These are phyloP conservation scores for Synanthedon vespiformis DNA, from an alignment of 2,888 invertebrate species.

Conservation along the genomic window DNA sequence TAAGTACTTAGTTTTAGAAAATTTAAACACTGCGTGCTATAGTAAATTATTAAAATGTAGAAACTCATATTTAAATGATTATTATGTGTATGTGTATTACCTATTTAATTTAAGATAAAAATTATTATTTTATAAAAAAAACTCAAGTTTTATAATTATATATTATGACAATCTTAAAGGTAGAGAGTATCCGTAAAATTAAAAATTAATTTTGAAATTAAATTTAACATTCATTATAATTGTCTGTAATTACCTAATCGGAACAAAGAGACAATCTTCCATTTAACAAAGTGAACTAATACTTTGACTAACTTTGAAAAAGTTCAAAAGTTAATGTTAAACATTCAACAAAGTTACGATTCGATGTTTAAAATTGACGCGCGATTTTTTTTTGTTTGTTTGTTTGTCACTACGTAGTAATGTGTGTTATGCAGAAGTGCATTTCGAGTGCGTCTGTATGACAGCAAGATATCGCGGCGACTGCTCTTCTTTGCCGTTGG, in stretches of 20 bases:
- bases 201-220: too few relatives aligned
- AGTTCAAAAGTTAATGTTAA: conserved; percentile 8
- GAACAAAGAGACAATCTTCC: conserved; percentile 26
- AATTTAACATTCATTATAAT: too few relatives aligned
- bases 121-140: too few relatives aligned
- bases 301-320: conserved; percentile 12
- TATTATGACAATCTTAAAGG: too few relatives aligned
- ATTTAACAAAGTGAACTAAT: conserved; percentile 8
- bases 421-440: conserved; percentile 24
- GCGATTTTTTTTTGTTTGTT: conserved; percentile 6
- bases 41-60: too few relatives aligned
- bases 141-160: too few relatives aligned
- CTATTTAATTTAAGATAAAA: too few relatives aligned
- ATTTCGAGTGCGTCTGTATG: conserved; percentile 48
- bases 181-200: too few relatives aligned
- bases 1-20: too few relatives aligned
- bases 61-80: too few relatives aligned
- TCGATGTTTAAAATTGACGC: not conserved
- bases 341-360: not conserved
- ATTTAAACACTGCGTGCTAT: too few relatives aligned
- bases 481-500: conserved; percentile 40
- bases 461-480: conserved; percentile 47
- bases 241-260: not conserved
- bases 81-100: too few relatives aligned
- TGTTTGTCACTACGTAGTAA: conserved; percentile 22